phyloP scores from a whole-genome alignment of 2,113 vertebrate species.

The Labeo catla region DNA sequence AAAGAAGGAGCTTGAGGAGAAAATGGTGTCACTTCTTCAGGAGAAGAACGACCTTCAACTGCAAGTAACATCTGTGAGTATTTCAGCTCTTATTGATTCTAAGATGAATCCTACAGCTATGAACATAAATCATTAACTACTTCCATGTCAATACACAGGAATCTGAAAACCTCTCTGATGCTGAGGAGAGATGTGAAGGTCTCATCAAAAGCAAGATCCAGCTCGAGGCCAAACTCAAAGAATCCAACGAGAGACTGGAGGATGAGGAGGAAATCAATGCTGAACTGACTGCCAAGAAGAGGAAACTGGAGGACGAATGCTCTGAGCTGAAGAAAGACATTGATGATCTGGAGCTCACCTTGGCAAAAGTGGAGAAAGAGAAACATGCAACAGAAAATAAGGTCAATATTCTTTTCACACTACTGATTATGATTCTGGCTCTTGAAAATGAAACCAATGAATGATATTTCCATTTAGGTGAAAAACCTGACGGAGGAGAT shows the following conservation, averaged over 20 bases:
- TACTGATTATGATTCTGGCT: not conserved
- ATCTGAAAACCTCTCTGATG: slow-evolving; percentile 78
- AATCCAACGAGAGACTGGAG: slow-evolving; percentile 40
- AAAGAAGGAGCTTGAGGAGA: slow-evolving; percentile 82
- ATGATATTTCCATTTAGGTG: slow-evolving; percentile 23
- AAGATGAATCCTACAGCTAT: too few relatives aligned
- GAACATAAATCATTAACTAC: too few relatives aligned
- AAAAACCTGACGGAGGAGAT: slow-evolving; percentile 62
- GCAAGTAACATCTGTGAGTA: slow-evolving; percentile 77
- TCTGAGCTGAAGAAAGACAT: slow-evolving; percentile 40
- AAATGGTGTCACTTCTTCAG: slow-evolving; percentile 79
- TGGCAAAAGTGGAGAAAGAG: slow-evolving; percentile 28
- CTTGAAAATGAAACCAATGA: not conserved
- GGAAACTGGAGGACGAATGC: slow-evolving; percentile 30
- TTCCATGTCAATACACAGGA: slow-evolving; percentile 67
- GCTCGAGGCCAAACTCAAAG: slow-evolving; percentile 58
- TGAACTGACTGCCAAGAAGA: slow-evolving; percentile 33
- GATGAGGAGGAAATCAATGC: slow-evolving; percentile 47
- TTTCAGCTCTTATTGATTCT: too few relatives aligned
- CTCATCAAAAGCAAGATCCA: slow-evolving; percentile 85
- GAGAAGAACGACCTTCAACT: slow-evolving; percentile 82
- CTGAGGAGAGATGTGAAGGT: slow-evolving; percentile 82
- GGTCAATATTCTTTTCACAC: slow-evolving; percentile 4
- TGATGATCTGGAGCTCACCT: slow-evolving; percentile 21
- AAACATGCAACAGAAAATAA: slow-evolving; percentile 47